Evolutionary conservation across 1,140 invertebrate genomes (phyloP).

Genomic region (Drosophila kurseongensis): DNA sequence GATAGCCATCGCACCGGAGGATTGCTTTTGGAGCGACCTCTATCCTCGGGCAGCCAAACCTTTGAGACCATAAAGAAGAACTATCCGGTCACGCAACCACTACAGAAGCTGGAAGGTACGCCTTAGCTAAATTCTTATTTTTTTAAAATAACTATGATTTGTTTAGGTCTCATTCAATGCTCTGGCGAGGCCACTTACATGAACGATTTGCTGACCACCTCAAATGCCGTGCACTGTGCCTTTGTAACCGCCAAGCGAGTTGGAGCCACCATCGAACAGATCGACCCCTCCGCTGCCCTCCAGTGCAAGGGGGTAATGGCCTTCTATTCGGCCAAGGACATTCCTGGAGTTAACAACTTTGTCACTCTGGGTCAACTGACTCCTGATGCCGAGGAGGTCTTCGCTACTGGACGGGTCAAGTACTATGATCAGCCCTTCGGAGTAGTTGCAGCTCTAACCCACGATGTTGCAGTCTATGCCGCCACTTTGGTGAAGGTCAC

Average conservation of each 20-base stretch:
- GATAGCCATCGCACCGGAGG: constrained; percentile 85
- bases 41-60: constrained; percentile 90
- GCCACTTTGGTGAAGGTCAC: constrained; percentile 88
- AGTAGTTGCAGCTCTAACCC: constrained; percentile 88
- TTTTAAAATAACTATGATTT: too few relatives aligned
- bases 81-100: constrained; percentile 91
- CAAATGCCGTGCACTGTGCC: constrained; percentile 87
- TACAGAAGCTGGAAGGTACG: constrained; percentile 89
- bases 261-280: constrained; percentile 86
- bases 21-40: constrained; percentile 86
- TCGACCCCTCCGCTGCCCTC: constrained; percentile 87
- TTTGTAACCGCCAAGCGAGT: constrained; percentile 87
- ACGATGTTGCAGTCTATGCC: constrained; percentile 87
- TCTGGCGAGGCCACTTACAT: constrained; percentile 89
- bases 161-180: constrained; percentile 90
- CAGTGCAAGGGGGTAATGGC: constrained; percentile 89
- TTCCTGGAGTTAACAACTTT: constrained; percentile 89
- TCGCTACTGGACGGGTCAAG: constrained; percentile 85
- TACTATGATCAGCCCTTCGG: constrained; percentile 91
- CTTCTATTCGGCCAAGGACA: constrained; percentile 89
- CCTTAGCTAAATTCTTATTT: too few relatives aligned
- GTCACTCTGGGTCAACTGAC: constrained; percentile 54
- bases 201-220: constrained; percentile 87
- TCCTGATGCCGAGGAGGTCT: constrained; percentile 81
- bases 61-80: constrained; percentile 89